These are phyloP conservation scores for Magallana nippona DNA, from an alignment of 2,888 invertebrate genomes.

Conservation along the genomic window DNA sequence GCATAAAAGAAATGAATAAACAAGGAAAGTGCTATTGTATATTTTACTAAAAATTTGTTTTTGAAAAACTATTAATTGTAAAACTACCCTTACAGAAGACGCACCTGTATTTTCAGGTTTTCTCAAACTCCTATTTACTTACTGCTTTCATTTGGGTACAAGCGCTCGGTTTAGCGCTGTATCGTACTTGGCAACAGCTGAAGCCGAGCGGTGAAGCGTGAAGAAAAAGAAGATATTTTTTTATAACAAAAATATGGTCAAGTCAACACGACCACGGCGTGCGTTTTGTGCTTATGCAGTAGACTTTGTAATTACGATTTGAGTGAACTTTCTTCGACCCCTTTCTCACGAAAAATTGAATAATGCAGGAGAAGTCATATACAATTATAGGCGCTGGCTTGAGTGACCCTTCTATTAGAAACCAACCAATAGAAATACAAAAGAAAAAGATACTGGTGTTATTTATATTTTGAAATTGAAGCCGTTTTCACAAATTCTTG, in stretches of 20 bases:
- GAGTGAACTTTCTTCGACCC: conserved; percentile 25
- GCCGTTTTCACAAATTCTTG: neutral
- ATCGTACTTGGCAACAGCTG: conserved; percentile 19
- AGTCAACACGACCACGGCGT: conserved; percentile 31
- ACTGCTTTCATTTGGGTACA: too few species aligned
- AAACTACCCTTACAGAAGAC: too few species aligned
- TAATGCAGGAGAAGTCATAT: conserved; percentile 15
- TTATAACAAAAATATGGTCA: conserved; percentile 23
- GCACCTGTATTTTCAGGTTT: too few species aligned
- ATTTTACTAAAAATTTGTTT: too few species aligned
- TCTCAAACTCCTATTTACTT: too few species aligned
- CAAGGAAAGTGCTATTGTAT: too few species aligned
- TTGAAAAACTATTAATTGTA: too few species aligned
- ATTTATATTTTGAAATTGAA: conserved; percentile 29
- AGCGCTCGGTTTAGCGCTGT: neutral
- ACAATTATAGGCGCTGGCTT: conserved; percentile 21
- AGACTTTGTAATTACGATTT: conserved; percentile 26
- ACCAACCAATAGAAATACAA: neutral
- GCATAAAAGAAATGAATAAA: too few species aligned
- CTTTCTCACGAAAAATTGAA: conserved; percentile 22
- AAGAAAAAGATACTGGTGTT: conserved; percentile 10
- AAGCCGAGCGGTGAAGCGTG: neutral
- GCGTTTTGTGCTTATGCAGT: conserved; percentile 33
- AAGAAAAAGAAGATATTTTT: conserved; percentile 5
- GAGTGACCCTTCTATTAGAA: neutral